These are phyloP conservation scores for Tenebrio molitor DNA, from an alignment of 1,140 invertebrate species.

Conservation along the genomic window DNA sequence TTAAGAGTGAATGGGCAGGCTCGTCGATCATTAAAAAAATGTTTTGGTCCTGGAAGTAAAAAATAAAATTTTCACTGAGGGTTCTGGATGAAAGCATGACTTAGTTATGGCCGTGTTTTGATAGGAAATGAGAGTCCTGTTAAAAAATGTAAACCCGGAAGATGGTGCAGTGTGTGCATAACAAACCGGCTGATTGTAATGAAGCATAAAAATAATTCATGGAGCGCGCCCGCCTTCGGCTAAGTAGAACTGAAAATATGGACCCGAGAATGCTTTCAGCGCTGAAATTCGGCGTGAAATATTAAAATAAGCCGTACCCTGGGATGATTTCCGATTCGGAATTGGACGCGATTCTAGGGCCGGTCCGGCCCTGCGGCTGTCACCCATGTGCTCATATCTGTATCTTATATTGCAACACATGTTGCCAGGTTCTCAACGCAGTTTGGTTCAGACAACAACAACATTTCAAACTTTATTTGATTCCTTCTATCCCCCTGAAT, in stretches of 20 bases:
- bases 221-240: background rate
- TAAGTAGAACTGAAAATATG: slow-evolving; percentile 28
- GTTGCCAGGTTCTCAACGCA: slow-evolving; percentile 48
- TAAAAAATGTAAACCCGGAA: too few species aligned
- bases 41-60: too few species aligned
- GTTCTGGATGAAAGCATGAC: too few species aligned
- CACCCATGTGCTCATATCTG: slow-evolving; percentile 46
- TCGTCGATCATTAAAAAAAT: too few species aligned
- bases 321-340: too few species aligned
- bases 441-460: slow-evolving; percentile 49
- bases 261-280: slow-evolving; percentile 1
- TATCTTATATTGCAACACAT: slow-evolving; percentile 51
- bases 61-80: too few species aligned
- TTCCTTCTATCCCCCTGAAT: slow-evolving; percentile 30
- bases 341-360: too few species aligned
- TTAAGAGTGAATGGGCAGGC: background rate
- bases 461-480: slow-evolving; percentile 50
- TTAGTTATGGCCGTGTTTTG: too few species aligned
- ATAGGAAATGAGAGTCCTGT: too few species aligned
- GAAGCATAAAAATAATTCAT: slow-evolving; percentile 30
- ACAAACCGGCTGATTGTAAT: slow-evolving; percentile 11
- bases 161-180: background rate
- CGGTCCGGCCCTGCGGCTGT: slow-evolving; percentile 40
- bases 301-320: too few species aligned
- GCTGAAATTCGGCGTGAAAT: slow-evolving; percentile 14